phyloP scores from a whole-genome alignment of 2,113 vertebrate genomes.

The Glaucidium brasilianum region DNA sequence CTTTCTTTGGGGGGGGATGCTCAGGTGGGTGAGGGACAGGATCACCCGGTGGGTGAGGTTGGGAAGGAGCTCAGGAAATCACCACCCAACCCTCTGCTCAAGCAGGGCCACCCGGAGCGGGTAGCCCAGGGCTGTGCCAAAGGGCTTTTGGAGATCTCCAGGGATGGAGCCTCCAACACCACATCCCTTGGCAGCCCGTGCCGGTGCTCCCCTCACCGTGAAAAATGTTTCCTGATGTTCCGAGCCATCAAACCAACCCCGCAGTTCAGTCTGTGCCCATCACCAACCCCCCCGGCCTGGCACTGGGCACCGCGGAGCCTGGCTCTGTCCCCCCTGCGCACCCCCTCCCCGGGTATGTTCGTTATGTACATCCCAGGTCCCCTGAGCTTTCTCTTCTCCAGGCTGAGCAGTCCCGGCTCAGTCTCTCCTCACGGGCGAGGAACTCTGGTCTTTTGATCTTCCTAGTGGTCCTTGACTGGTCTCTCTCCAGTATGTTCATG shows the following conservation, averaged over 20 bases:
- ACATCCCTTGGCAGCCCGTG: neutral
- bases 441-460: neutral
- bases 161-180: neutral
- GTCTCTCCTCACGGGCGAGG: neutral
- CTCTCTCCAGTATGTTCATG: no score
- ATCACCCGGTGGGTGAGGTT: accelerated
- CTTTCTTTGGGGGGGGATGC: no score
- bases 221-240: neutral
- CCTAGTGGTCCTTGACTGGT: neutral
- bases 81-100: neutral
- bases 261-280: accelerated
- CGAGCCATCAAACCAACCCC: neutral
- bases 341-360: accelerated
- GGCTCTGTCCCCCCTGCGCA: neutral
- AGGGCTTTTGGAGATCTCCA: neutral
- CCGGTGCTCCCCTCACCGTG: accelerated
- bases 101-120: neutral
- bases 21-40: neutral
- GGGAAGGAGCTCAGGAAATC: neutral
- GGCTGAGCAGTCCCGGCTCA: neutral
- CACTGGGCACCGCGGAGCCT: neutral
- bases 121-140: neutral
- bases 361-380: accelerated
- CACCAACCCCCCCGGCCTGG: neutral
- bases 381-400: neutral